Percentiles rank a stretch among this genome's conserved stretches.
These are phyloP conservation scores for Trogon melanurus DNA, from an alignment of 2,113 vertebrate species.

Conservation along the genomic window DNA sequence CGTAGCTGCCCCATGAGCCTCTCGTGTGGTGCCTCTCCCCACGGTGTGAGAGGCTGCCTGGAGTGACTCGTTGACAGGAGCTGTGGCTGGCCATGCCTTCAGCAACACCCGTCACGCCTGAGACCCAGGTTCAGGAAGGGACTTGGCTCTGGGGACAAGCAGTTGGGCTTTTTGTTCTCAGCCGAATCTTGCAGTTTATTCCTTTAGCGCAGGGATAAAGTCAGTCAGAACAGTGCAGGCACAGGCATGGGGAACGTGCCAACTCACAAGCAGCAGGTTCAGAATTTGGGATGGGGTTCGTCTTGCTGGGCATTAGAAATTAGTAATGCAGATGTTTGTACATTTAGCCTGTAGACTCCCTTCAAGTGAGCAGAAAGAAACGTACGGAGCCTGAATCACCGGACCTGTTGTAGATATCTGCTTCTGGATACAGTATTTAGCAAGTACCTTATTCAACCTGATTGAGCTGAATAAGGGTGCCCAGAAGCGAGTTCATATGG, in stretches of 20 bases:
- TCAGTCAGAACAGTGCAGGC: not conserved
- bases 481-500: not conserved
- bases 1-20: rapidly evolving
- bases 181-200: not conserved
- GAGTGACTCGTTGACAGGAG: not conserved
- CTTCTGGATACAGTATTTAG: not conserved
- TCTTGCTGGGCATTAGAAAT: not conserved
- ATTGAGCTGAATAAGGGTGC: not conserved
- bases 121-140: not conserved
- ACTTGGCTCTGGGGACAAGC: not conserved
- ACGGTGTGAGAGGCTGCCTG: not conserved
- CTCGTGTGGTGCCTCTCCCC: rapidly evolving
- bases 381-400: not conserved
- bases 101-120: not conserved
- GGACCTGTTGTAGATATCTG: not conserved
- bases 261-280: not conserved
- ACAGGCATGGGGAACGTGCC: not conserved
- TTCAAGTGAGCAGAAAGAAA: not conserved
- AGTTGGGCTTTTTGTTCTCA: not conserved
- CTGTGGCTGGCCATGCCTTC: not conserved
- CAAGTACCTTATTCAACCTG: not conserved
- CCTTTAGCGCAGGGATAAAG: not conserved
- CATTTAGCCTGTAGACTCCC: not conserved
- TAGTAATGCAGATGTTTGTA: not conserved
- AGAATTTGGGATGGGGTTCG: not conserved